Conservation (phyloP, 2,797 vertebrate genomes). For the Cyprinodon diabolis region DNA sequence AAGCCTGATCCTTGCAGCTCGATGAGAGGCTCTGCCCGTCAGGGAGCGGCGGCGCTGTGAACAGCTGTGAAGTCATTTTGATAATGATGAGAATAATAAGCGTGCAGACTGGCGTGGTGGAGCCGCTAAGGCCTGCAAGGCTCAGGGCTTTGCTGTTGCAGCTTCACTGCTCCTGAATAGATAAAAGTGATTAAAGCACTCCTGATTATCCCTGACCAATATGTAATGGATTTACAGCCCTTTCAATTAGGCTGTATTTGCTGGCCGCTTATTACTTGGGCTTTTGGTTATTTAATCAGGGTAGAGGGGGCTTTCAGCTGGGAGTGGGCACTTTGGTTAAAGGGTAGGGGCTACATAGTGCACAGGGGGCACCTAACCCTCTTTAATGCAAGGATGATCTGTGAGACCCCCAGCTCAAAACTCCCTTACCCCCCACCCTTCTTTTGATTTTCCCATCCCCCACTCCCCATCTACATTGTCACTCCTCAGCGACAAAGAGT, state of each 20-base stretch:
- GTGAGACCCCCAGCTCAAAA: slow-evolving; percentile 77
- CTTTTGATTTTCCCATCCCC: slow-evolving; percentile 30
- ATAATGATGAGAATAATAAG: slow-evolving; percentile 99
- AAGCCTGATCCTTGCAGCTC: slow-evolving; percentile 66
- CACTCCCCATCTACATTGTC: slow-evolving; percentile 37
- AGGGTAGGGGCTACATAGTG: slow-evolving; percentile 32
- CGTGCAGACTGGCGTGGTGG: slow-evolving; percentile 78
- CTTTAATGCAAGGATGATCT: slow-evolving; percentile 73
- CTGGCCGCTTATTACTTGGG: slow-evolving; percentile 96
- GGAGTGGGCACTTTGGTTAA: slow-evolving; percentile 71
- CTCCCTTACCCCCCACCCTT: slow-evolving; percentile 39
- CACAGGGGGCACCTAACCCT: slow-evolving; percentile 85
- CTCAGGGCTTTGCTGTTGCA: slow-evolving; percentile 96
- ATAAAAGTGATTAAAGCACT: slow-evolving; percentile 99
- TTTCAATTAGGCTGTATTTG: slow-evolving; percentile 99
- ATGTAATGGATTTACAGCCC: slow-evolving; percentile 99
- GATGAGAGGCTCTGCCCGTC: slow-evolving; percentile 86
- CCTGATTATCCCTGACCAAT: slow-evolving; percentile 99
- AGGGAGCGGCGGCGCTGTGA: slow-evolving; percentile 90
- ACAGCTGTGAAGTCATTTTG: slow-evolving; percentile 99
- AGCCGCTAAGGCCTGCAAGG: slow-evolving; percentile 83
- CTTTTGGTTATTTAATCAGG: slow-evolving; percentile 95
- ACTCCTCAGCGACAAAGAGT: slow-evolving; percentile 52
- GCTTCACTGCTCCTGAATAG: slow-evolving; percentile 99
- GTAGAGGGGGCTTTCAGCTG: slow-evolving; percentile 73